Percentiles rank a stretch among this genome's conserved stretches.
These are phyloP conservation scores for Mastomys natalensis DNA, from an alignment of 2,113 vertebrate species.

Conservation along the genomic window DNA sequence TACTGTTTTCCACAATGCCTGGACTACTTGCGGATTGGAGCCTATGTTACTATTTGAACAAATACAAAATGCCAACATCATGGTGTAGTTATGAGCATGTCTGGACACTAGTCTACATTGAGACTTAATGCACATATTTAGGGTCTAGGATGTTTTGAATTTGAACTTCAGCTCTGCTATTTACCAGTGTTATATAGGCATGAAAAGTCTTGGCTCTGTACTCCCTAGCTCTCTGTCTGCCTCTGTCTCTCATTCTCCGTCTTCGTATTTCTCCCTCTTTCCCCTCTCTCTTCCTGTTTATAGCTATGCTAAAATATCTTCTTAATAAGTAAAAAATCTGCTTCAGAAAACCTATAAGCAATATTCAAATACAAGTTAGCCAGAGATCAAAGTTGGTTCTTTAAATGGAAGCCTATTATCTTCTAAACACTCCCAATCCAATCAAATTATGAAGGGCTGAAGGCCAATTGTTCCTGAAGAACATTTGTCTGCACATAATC, in stretches of 20 bases:
- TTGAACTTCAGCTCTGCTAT: not conserved
- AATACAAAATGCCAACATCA: not conserved
- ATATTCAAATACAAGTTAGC: not conserved
- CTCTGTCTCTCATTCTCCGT: not conserved
- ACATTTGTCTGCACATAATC: not conserved
- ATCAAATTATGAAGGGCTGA: not conserved
- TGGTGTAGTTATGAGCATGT: not conserved
- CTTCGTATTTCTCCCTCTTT: no score
- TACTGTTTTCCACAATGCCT: not conserved
- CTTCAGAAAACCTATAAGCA: not conserved
- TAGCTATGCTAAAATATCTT: not conserved
- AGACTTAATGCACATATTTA: not conserved
- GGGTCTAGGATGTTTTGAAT: not conserved
- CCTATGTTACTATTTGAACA: not conserved
- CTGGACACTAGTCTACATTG: not conserved
- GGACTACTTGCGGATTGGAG: not conserved
- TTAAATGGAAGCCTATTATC: not conserved
- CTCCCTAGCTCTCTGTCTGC: no score
- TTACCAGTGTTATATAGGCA: not conserved
- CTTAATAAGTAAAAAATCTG: not conserved
- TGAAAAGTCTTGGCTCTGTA: not conserved
- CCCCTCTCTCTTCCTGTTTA: not conserved
- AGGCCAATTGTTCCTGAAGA: not conserved
- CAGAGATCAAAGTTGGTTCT: not conserved
- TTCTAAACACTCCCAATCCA: slow-evolving; percentile 1